Conservation (phyloP, 2,113 vertebrate species). For the Siniperca chuatsi region DNA sequence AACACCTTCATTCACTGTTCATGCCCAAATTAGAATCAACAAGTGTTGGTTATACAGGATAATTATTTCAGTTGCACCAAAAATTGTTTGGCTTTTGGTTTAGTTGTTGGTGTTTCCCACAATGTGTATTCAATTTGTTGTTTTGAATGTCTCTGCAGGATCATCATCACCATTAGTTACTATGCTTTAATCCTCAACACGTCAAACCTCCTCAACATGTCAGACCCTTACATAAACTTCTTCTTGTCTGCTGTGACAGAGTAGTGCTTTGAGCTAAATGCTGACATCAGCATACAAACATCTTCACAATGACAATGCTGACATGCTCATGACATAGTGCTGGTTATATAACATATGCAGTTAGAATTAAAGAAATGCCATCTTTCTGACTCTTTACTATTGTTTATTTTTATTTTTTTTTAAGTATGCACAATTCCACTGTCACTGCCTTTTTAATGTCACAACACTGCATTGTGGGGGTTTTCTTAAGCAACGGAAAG, state of each 20-base stretch:
- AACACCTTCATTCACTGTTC: not conserved
- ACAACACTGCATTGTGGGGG: accelerated
- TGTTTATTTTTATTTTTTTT: no score
- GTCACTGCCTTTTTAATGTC: no score
- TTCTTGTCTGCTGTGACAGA: constrained; percentile 88
- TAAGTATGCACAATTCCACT: no score
- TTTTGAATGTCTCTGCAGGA: constrained; percentile 78
- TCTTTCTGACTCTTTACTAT: no score
- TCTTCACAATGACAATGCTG: no score
- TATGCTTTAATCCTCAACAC: constrained; percentile 91
- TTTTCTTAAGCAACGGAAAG: no score
- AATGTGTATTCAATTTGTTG: not conserved
- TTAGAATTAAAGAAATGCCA: no score
- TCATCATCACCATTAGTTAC: constrained; percentile 89
- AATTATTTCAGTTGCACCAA: not conserved
- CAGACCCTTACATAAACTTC: constrained; percentile 87
- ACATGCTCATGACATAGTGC: no score
- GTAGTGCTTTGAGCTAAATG: no score
- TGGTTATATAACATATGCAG: no score
- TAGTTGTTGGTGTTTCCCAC: not conserved
- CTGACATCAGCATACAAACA: no score
- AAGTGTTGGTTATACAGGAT: not conserved
- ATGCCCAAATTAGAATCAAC: not conserved
- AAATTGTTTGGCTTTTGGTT: not conserved
- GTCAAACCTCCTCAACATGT: constrained; percentile 87